phyloP scores from a whole-genome alignment of 2,888 invertebrate genomes.

The Agrotis clavis region DNA sequence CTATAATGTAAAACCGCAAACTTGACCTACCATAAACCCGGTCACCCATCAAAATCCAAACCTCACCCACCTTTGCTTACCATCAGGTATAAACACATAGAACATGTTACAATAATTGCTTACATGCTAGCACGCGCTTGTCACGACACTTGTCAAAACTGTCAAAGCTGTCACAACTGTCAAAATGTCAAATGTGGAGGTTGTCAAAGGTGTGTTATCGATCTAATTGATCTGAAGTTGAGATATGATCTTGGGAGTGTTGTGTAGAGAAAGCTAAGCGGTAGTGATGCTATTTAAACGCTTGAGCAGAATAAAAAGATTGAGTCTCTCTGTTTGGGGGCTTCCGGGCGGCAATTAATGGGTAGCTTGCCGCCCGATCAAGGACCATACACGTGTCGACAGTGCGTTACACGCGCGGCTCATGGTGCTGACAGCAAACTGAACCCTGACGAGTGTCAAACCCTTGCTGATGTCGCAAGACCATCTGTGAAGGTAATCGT shows the following conservation, averaged over 20 bases:
- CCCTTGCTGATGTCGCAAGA: too few species aligned
- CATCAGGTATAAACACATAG: constrained; percentile 52
- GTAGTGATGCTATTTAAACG: not conserved
- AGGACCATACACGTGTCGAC: too few species aligned
- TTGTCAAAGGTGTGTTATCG: constrained; percentile 71
- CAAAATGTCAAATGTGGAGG: constrained; percentile 61
- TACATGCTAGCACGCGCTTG: constrained; percentile 61
- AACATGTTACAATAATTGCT: constrained; percentile 67
- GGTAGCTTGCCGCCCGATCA: too few species aligned
- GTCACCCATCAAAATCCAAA: constrained; percentile 49
- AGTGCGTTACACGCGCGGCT: too few species aligned
- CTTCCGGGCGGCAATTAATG: not conserved
- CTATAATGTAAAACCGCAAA: not conserved
- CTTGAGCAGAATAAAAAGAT: not conserved
- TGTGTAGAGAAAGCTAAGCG: constrained; percentile 32
- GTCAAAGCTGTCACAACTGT: constrained; percentile 65
- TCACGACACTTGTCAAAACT: constrained; percentile 67
- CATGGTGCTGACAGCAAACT: too few species aligned
- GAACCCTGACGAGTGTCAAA: too few species aligned
- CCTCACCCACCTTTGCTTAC: constrained; percentile 35
- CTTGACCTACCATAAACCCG: not conserved
- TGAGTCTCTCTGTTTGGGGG: too few species aligned
- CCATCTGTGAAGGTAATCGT: too few species aligned
- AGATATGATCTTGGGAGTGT: constrained; percentile 56
- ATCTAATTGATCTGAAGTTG: constrained; percentile 73